These are phyloP conservation scores for Agrypnus murinus DNA, from an alignment of 2,888 invertebrate species.

Conservation along the genomic window DNA sequence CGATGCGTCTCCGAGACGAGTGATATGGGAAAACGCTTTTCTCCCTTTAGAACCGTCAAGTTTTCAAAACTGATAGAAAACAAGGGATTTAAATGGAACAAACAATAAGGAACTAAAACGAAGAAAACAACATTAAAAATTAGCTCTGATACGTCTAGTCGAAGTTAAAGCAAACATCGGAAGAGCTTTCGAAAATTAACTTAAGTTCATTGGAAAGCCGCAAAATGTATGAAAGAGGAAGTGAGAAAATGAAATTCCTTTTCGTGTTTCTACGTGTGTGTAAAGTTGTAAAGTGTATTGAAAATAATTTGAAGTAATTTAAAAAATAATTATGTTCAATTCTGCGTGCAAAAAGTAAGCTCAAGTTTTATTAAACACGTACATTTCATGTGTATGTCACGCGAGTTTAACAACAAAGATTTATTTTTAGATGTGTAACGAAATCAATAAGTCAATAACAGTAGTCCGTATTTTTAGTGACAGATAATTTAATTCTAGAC, in stretches of 20 bases:
- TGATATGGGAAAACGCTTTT: constrained; percentile 17
- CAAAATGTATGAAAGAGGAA: background rate
- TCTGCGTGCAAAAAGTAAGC: too few species aligned
- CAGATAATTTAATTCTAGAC: too few species aligned
- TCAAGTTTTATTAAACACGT: too few species aligned
- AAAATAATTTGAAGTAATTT: too few species aligned
- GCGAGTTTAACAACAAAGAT: too few species aligned
- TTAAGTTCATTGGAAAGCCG: background rate
- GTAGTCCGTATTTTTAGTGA: too few species aligned
- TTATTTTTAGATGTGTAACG: too few species aligned
- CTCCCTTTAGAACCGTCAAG: constrained; percentile 21
- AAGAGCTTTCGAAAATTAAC: background rate
- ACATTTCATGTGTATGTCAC: too few species aligned
- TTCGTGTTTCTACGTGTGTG: background rate
- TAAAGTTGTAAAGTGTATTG: too few species aligned
- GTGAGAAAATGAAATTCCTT: background rate
- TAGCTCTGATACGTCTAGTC: background rate
- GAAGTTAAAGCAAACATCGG: background rate
- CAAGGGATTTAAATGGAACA: too few species aligned
- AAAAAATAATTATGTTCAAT: too few species aligned
- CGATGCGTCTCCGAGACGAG: constrained; percentile 10
- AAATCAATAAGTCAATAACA: too few species aligned
- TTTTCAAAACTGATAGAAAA: background rate
- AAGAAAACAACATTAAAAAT: constrained; percentile 11
- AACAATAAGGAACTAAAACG: background rate